phyloP scores from a whole-genome alignment of 2,888 invertebrate genomes.

The Drosophila anceps region DNA sequence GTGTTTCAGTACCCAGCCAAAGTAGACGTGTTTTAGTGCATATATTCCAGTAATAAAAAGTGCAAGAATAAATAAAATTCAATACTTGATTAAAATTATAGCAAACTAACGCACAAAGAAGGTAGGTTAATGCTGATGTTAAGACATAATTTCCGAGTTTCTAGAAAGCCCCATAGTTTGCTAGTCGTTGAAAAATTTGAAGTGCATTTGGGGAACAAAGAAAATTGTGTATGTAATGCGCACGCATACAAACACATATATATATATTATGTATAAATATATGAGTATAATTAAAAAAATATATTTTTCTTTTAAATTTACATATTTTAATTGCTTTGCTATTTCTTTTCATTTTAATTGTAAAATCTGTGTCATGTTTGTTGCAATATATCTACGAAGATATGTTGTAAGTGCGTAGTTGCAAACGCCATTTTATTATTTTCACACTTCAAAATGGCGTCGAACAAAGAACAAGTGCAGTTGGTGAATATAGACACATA shows the following conservation, averaged over 20 bases:
- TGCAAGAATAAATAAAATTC: constrained; percentile 12
- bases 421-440: constrained; percentile 32
- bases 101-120: constrained; percentile 1
- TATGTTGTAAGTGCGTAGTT: background rate
- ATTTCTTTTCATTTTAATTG: background rate
- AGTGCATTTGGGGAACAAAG: constrained; percentile 1
- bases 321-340: background rate
- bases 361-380: background rate
- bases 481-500: background rate
- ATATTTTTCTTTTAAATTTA: background rate
- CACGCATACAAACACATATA: background rate
- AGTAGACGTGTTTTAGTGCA: constrained; percentile 19
- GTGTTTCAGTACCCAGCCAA: constrained; percentile 35
- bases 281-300: background rate
- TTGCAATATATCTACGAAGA: background rate
- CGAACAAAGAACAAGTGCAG: constrained; percentile 42
- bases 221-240: constrained; percentile 24
- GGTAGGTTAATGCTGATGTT: constrained; percentile 30
- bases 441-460: constrained; percentile 49
- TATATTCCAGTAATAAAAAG: constrained; percentile 1
- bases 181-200: background rate
- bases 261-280: background rate
- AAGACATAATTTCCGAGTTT: background rate
- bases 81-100: background rate
- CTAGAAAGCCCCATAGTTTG: background rate